phyloP scores from a whole-genome alignment of 2,888 invertebrate species.

The Chalcis sispes region DNA sequence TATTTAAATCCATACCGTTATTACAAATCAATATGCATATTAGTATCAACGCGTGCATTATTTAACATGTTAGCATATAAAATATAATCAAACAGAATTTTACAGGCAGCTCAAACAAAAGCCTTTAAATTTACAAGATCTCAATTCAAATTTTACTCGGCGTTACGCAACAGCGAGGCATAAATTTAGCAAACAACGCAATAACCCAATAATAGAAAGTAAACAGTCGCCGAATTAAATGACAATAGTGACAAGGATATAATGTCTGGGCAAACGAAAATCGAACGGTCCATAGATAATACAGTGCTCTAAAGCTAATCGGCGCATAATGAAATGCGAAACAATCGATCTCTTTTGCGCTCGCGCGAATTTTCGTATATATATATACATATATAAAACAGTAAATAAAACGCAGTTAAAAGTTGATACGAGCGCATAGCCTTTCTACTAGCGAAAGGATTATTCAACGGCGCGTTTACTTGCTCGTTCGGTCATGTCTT shows the following conservation, averaged over 20 bases:
- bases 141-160: background rate
- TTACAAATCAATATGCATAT: too few relatives aligned
- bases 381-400: too few relatives aligned
- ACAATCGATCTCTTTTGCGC: background rate
- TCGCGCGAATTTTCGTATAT: background rate
- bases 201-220: too few relatives aligned
- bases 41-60: too few relatives aligned
- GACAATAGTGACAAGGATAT: too few relatives aligned
- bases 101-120: too few relatives aligned
- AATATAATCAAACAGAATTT: background rate
- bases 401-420: too few relatives aligned
- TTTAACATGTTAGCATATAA: too few relatives aligned
- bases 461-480: background rate
- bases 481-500: background rate
- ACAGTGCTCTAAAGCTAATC: background rate
- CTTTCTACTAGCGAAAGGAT: conserved; percentile 25
- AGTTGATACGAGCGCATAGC: background rate
- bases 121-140: background rate
- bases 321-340: background rate
- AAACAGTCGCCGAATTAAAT: too few relatives aligned
- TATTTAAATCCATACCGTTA: too few relatives aligned
- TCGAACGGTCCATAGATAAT: too few relatives aligned
- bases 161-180: background rate
- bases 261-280: background rate
- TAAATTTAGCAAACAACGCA: too few relatives aligned